Base-by-base conservation (phyloP, 2,113 vertebrate species). In the Drymodes brunneopygia region DNA sequence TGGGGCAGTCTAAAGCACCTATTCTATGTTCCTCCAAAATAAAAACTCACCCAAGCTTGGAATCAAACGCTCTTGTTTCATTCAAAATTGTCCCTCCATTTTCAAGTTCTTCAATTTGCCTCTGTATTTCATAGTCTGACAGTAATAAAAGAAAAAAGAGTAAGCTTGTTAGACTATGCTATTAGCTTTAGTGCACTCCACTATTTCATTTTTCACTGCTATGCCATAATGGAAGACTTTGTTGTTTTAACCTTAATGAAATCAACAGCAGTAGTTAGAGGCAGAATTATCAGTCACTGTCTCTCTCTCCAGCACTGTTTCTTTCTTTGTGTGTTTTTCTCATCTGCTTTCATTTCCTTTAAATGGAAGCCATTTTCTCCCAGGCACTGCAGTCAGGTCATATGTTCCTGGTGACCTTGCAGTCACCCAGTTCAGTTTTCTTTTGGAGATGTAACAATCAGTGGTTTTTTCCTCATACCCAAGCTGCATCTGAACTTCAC, bases 41-140 rank as follows among this genome's bases (percentile, higher is more conserved):
- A 66, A 64, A 73, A 91, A 97, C 99, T 99, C 97, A 99, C 99
- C 99, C 99, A 53, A 98, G 98, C 97, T 98, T 99, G 96, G 97
- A 98, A 97, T 99, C 99, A 93, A 99, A 99, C 3, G 99, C 98
- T 91, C 99, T 98, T 17, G 99, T 99, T 98, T 99, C 99, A 95
- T 99, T 99, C 87, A 98, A 94, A 97, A 99, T 98, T 42, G 94
- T 96, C 50, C 98, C 98, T 93, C 99, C 99, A 71, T 97, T 98
- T 97, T 98, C 97, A 86, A 99, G 97, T 92, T 99, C 97, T 61
- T 94, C 94, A 81, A 98, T 99, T 98, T 99, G 99, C 88, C 99
- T 99, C 97, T 98, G 98, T 97, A 99, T 99, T 99, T 99, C 99
- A 95, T 98, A 99, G 97, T 99, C 99, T 99, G 97, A 71, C 42